Base-by-base conservation (phyloP, 2,113 vertebrate genomes). In the Proteles cristata region DNA sequence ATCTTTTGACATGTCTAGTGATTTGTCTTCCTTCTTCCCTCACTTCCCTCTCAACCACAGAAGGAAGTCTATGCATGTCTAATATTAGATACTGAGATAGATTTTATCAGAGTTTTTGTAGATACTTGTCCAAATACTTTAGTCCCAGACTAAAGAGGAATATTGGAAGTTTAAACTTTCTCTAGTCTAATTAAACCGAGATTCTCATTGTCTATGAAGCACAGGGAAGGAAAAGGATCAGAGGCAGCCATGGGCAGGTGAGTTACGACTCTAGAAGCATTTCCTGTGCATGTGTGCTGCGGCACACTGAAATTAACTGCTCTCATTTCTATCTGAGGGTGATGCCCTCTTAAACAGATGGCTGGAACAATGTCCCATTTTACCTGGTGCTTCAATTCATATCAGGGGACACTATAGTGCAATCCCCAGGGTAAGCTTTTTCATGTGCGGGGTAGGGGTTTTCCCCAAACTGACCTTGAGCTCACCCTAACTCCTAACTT, bases 101-200 rank as follows among this genome's bases (percentile, higher is more conserved):
- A 95, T 85, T 81, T 92, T 90, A 61, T 86, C 68, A 23, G 31
- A 45, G 55, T 90, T 92, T 91, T 71, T 79, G 39, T n/a, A 94
- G 88, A 26, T 95, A 55, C 43, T 73, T 83, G 68, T 88, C 63
- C 55, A 82, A 85, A 83, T 90, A 94, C 71, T 92, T 89, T 50
- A 86, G 88, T 87, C 7, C 63, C 53, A 71, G 14, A 73, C 79
- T 87, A 73, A 94, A 66, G 39, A 10, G 14, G 9, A 77, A 88
- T 35, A 35, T 1, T 77, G 50, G 33, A 92, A 71, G 26, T 66
- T 76, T 50, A 10, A 39, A 31, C 90, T 90, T 88, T 58, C 63
- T 80, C 9, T 69, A 33, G 48, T 39, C n/a, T 61, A 79, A 84
- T 83, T 39, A 85, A 53, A 80, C 5, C 2, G 21, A 58, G 35